Percentiles rank a stretch among this genome's conserved stretches.
Evolutionary conservation across 2,888 invertebrate genomes (phyloP).

Genomic region (Diachrysia chrysitis): DNA sequence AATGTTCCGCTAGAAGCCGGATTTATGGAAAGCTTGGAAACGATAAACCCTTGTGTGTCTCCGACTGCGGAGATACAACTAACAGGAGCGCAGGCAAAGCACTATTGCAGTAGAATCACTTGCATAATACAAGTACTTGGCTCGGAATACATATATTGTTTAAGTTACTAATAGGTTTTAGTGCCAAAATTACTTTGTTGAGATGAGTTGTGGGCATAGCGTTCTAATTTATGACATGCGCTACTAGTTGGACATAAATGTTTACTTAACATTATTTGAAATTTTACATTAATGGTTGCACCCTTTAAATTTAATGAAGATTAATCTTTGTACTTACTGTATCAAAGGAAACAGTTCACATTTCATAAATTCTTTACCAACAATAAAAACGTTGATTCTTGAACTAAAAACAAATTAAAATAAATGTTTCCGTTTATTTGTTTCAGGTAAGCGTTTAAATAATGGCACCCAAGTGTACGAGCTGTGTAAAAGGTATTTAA

Average conservation of each 20-base stretch:
- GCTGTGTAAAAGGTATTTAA: slow-evolving; percentile 60
- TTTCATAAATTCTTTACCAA: neutral
- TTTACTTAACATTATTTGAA: no score
- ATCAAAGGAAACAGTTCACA: neutral
- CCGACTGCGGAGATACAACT: slow-evolving; percentile 22
- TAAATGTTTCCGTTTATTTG: slow-evolving; percentile 60
- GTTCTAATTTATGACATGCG: neutral
- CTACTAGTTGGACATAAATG: neutral
- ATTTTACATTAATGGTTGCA: no score
- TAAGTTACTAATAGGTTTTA: slow-evolving; percentile 5
- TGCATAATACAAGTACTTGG: slow-evolving; percentile 7
- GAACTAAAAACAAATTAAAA: slow-evolving; percentile 46
- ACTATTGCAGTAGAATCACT: slow-evolving; percentile 20
- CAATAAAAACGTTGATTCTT: slow-evolving; percentile 21
- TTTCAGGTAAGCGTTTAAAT: slow-evolving; percentile 72
- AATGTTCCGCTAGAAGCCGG: slow-evolving; percentile 41
- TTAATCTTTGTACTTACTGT: neutral
- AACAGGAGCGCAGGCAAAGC: slow-evolving; percentile 24
- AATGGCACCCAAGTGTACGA: slow-evolving; percentile 51
- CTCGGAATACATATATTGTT: slow-evolving; percentile 1
- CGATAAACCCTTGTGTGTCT: slow-evolving; percentile 49
- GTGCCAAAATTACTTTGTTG: neutral
- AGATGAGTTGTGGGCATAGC: slow-evolving; percentile 7
- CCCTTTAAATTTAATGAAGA: no score
- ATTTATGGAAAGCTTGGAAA: slow-evolving; percentile 53